Conservation (phyloP, 2,797 vertebrate species). For the Esox masquinongy region DNA sequence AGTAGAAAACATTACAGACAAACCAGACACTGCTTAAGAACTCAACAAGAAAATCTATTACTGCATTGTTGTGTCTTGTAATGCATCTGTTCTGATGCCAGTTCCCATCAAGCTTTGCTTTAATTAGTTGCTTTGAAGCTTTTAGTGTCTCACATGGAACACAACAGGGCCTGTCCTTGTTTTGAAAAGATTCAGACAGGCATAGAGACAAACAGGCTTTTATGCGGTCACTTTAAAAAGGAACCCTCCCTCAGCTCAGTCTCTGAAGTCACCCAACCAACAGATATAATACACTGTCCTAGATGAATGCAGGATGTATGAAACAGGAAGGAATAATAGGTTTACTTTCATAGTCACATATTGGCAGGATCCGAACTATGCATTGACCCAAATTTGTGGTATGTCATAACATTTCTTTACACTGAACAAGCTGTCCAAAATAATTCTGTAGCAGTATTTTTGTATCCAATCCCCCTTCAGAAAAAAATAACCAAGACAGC, state of each 20-base stretch:
- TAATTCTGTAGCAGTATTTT: background rate
- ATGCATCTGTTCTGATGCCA: constrained; percentile 37
- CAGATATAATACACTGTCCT: background rate
- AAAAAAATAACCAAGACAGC: background rate
- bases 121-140: constrained; percentile 56
- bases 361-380: too few species aligned
- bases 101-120: constrained; percentile 51
- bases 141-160: constrained; percentile 40
- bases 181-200: constrained; percentile 26
- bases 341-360: too few species aligned
- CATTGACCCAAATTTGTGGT: too few species aligned
- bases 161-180: constrained; percentile 37
- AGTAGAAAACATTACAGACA: too few species aligned
- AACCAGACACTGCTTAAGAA: too few species aligned
- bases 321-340: too few species aligned
- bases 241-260: background rate
- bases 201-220: constrained; percentile 55
- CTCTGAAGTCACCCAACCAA: background rate
- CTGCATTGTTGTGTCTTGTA: background rate
- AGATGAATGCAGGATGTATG: background rate
- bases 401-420: too few species aligned
- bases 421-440: too few species aligned
- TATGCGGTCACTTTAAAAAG: constrained; percentile 53
- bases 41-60: too few species aligned
- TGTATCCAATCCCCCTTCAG: background rate